Evolutionary conservation across 2,888 invertebrate species (phyloP), one percentile per base, ranked within the genome.

Genomic region (Cordilura impudica): DNA sequence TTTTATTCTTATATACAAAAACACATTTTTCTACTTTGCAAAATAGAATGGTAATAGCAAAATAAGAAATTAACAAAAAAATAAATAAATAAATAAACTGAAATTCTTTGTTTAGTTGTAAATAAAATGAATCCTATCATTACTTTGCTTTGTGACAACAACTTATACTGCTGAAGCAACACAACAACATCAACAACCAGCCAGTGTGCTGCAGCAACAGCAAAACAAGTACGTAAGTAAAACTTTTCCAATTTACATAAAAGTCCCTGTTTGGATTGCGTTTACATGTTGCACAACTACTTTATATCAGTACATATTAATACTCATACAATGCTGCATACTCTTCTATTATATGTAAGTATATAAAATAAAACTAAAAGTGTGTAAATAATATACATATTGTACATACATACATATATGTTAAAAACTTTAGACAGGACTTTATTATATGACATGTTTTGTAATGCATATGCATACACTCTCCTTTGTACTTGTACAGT

Each of bases 191-290:
- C 69, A 63, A 35, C 47, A 77, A 23, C 26, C 66, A 54, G 12
- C n/a, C 45, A 31, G 18, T 23, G 31, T n/a, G 18, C 60, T 16
- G 16, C 45, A 16, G 39, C 18, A 39, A 60, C 16, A 35, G 60
- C 47, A 54, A 51, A 39, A 31, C n/a, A 49, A 47, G 14, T 60
- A 45, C 45, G 39, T 70, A 66, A 61, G 61, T 63, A 35, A 79
- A 74, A 79, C 78, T 79, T 79, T 75, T 79, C 66, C 78, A 79
- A 79, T 79, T 75, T 79, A 56, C 78, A 79, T 79, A 79, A 75
- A 79, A 79, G 61, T 75, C 66, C 66, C 51, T 74, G 47, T 23
- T n/a, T 51, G 74, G 54, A 71, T 75, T 61, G 75, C 54, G 71
- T 79, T 75, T 56, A 79, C 74, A 75, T 79, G 78, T 75, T 79